These are phyloP conservation scores for Drosophila varians DNA, from an alignment of 1,140 invertebrate species.

Conservation along the genomic window DNA sequence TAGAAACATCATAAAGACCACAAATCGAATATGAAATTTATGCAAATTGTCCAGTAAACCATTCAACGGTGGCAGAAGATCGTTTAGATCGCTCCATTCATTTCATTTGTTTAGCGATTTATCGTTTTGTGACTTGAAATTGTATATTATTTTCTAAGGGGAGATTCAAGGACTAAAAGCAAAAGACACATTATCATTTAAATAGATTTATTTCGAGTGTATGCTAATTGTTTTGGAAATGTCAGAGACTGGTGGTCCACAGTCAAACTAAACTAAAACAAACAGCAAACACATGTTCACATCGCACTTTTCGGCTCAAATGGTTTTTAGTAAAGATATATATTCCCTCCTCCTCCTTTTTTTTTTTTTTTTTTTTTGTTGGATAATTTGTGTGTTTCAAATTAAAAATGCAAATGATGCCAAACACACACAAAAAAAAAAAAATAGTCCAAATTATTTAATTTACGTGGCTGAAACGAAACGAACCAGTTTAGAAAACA, in stretches of 20 bases:
- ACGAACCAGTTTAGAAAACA: constrained; percentile 51
- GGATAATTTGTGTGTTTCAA: constrained; percentile 72
- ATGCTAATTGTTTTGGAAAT: constrained; percentile 42
- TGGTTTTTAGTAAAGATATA: constrained; percentile 35
- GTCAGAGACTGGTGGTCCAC: constrained; percentile 1
- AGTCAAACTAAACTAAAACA: constrained; percentile 33
- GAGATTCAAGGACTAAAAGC: neutral
- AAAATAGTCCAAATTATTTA: constrained; percentile 70
- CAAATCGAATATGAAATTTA: constrained; percentile 56
- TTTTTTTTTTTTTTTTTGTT: neutral
- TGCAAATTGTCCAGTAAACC: constrained; percentile 34
- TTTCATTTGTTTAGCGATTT: constrained; percentile 3
- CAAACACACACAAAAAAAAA: constrained; percentile 7
- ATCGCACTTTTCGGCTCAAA: constrained; percentile 65
- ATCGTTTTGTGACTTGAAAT: neutral
- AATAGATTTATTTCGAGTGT: constrained; percentile 33
- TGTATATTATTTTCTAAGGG: neutral
- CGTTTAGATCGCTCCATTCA: constrained; percentile 23
- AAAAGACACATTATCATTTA: no score
- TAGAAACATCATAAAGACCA: constrained; percentile 55
- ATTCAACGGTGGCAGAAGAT: constrained; percentile 64
- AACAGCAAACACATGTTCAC: constrained; percentile 72
- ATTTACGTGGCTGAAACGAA: constrained; percentile 55
- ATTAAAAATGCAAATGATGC: constrained; percentile 79
- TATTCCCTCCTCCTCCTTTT: neutral